These are phyloP conservation scores for Cyrtorhinus lividipennis DNA, from an alignment of 1,140 invertebrate species.

Conservation along the genomic window DNA sequence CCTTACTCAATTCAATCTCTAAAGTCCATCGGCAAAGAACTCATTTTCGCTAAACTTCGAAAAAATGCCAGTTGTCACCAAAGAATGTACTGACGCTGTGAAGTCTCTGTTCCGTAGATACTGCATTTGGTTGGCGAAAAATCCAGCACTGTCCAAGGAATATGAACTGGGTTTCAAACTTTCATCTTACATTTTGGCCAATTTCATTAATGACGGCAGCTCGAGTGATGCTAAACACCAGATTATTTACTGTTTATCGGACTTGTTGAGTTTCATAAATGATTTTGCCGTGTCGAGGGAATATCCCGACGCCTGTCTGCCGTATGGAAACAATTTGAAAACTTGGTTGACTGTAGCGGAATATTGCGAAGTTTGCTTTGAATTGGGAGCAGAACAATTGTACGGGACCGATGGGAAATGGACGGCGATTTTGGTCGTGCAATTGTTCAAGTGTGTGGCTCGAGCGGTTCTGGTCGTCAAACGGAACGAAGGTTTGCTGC, in stretches of 20 bases:
- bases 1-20: no score
- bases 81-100: not conserved
- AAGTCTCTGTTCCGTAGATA: not conserved
- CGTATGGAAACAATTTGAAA: not conserved
- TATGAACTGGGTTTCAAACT: not conserved
- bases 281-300: not conserved
- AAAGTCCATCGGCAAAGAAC: no score
- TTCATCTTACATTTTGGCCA: not conserved
- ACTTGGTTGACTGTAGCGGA: conserved; percentile 1
- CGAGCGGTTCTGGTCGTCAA: not conserved
- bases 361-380: not conserved
- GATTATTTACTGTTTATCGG: not conserved
- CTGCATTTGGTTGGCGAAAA: not conserved
- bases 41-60: no score
- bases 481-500: not conserved
- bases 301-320: not conserved
- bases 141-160: not conserved
- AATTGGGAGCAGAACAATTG: not conserved
- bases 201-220: not conserved
- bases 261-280: not conserved
- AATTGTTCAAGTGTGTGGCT: not conserved
- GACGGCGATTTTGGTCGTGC: not conserved
- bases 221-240: not conserved
- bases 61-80: not conserved
- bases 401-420: not conserved